These are phyloP conservation scores for Nymphalis urticae DNA, from an alignment of 2,888 invertebrate genomes.

Conservation along the genomic window DNA sequence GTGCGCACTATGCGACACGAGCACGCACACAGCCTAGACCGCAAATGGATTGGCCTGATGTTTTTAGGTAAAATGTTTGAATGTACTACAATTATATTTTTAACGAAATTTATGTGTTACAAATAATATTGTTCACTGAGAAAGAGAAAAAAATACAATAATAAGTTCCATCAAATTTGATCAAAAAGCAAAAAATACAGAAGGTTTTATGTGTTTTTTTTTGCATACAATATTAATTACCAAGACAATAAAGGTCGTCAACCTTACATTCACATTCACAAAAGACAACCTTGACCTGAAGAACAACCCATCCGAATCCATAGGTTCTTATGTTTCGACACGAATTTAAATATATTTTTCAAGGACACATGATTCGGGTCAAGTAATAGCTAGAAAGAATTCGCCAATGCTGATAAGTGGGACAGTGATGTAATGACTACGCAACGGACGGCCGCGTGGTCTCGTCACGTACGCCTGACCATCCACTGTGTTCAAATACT, in stretches of 20 bases:
- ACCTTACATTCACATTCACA: slow-evolving; percentile 21
- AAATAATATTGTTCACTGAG: no score
- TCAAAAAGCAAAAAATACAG: background rate
- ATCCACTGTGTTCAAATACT: background rate
- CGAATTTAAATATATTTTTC: slow-evolving; percentile 54
- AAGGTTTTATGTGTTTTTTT: no score
- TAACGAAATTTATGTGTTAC: no score
- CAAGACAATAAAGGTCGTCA: slow-evolving; percentile 5
- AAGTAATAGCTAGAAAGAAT: slow-evolving; percentile 38
- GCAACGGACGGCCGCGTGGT: slow-evolving; percentile 31
- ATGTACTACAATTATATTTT: no score
- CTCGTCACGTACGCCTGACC: slow-evolving; percentile 46
- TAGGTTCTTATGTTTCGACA: slow-evolving; percentile 60
- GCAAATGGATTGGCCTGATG: slow-evolving; percentile 86
- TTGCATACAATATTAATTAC: no score
- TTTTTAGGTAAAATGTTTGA: slow-evolving; percentile 85
- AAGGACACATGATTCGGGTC: slow-evolving; percentile 63
- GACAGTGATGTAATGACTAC: slow-evolving; percentile 58
- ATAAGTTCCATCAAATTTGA: background rate
- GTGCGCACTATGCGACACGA: slow-evolving; percentile 85
- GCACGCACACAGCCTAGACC: slow-evolving; percentile 72
- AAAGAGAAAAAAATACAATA: no score
- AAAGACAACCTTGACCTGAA: slow-evolving; percentile 57
- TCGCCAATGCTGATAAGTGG: slow-evolving; percentile 50
- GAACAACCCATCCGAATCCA: slow-evolving; percentile 45